These are phyloP conservation scores for Pelecanoides urinatrix DNA, from an alignment of 2,113 vertebrate genomes.

Conservation along the genomic window DNA sequence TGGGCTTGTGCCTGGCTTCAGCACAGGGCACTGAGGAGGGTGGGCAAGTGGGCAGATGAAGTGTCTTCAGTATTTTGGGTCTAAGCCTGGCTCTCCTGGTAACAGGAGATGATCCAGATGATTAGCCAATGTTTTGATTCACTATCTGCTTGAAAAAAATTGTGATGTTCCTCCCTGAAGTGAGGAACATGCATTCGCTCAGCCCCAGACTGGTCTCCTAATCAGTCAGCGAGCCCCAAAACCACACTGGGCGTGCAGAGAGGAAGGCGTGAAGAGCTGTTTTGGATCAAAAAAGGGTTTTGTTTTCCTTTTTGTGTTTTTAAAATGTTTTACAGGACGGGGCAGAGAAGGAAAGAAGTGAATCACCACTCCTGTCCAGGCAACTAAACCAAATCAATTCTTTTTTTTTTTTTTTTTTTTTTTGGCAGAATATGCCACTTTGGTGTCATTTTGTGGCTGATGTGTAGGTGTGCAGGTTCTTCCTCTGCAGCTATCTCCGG, in stretches of 20 bases:
- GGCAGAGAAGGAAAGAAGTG: background rate
- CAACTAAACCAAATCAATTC: background rate
- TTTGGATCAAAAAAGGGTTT: background rate
- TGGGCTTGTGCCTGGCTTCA: background rate
- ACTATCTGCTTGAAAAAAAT: fast-evolving
- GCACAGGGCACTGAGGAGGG: background rate
- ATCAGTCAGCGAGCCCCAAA: background rate
- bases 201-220: background rate
- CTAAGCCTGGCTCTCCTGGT: background rate
- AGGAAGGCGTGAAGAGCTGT: background rate
- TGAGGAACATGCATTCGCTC: background rate
- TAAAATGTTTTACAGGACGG: background rate
- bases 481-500: background rate
- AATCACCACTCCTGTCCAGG: background rate
- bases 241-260: fast-evolving
- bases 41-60: background rate
- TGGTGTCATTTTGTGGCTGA: background rate
- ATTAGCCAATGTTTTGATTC: background rate
- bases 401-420: background rate
- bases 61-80: background rate
- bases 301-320: background rate
- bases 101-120: background rate
- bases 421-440: background rate
- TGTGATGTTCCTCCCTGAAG: background rate
- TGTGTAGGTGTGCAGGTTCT: background rate